Evolutionary conservation across 2,888 invertebrate species (phyloP).

Genomic region (Nasonovia ribisnigri): DNA sequence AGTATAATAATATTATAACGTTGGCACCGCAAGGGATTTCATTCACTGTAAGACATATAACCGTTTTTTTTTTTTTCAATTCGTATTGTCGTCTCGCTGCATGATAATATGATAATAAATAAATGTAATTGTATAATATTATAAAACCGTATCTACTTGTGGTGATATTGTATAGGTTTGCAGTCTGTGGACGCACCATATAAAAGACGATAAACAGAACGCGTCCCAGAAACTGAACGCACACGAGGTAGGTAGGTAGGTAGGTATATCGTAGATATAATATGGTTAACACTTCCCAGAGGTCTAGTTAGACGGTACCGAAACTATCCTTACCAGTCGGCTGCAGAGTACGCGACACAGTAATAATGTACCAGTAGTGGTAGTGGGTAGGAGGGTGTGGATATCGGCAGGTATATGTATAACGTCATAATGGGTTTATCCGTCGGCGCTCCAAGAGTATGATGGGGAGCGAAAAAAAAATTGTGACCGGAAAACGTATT

Average conservation of each 20-base stretch:
- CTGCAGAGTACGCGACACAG: not conserved
- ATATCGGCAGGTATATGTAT: not conserved
- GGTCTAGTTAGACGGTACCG: constrained; percentile 24
- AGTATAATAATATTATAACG: not conserved
- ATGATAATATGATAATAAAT: not conserved
- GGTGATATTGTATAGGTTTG: not conserved
- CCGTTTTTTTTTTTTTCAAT: not conserved
- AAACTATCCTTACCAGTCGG: constrained; percentile 6
- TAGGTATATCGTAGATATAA: not conserved
- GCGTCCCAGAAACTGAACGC: not conserved
- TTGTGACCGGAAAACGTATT: not conserved
- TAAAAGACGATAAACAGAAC: not conserved
- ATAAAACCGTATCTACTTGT: not conserved
- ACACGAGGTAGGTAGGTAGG: not conserved
- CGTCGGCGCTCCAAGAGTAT: not conserved
- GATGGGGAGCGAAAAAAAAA: not conserved
- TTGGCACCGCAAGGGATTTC: not conserved
- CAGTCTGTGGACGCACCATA: not conserved
- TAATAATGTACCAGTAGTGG: not conserved
- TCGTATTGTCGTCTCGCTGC: not conserved
- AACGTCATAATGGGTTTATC: not conserved
- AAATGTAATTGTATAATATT: not conserved
- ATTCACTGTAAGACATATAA: not conserved
- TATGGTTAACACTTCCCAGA: constrained; percentile 40
- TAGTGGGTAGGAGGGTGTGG: not conserved